phyloP scores from a whole-genome alignment of 2,888 invertebrate species.

The Apamea monoglypha region DNA sequence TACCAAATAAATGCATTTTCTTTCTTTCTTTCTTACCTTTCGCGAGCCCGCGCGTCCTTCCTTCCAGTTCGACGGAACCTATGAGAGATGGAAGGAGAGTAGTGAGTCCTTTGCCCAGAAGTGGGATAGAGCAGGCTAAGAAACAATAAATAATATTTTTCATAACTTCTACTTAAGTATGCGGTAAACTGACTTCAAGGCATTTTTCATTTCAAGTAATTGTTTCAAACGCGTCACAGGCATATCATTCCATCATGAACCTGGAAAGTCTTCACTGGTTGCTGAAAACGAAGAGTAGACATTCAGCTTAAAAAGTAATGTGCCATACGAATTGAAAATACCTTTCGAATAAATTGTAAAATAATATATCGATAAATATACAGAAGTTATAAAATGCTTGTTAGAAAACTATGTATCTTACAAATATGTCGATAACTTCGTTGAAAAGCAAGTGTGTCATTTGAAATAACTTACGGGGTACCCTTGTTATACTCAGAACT shows the following conservation, averaged over 20 bases:
- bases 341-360: background rate
- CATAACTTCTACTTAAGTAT: background rate
- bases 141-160: background rate
- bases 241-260: background rate
- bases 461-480: conserved; percentile 31
- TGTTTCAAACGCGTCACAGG: background rate
- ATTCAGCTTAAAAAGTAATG: background rate
- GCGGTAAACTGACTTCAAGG: no score
- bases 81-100: no score
- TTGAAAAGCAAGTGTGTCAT: conserved; percentile 6
- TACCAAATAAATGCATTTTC: no score
- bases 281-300: background rate
- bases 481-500: conserved; percentile 18
- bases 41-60: background rate
- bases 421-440: conserved; percentile 8
- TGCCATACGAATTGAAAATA: background rate
- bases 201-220: no score
- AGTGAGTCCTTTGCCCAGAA: background rate
- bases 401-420: conserved; percentile 1
- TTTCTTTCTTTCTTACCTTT: no score
- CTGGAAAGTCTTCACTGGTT: background rate
- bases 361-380: background rate
- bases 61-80: background rate
- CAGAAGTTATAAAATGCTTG: background rate
- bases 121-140: background rate